Conservation (phyloP, 2,797 vertebrate species). For the Falco cherrug region DNA sequence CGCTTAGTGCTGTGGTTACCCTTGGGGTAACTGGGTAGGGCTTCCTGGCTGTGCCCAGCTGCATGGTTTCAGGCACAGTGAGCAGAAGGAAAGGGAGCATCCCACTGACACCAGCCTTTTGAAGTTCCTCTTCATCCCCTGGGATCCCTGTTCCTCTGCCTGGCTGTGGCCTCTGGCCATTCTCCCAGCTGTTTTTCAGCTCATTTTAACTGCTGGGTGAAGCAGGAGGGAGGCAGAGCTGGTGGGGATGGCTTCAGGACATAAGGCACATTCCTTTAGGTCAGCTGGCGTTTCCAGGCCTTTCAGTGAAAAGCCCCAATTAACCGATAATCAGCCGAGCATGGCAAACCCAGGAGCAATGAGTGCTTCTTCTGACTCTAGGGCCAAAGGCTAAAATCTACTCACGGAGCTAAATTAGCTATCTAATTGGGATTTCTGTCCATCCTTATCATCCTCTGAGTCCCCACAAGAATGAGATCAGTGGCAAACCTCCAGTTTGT, state of each 20-base stretch:
- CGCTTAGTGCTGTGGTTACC: neutral
- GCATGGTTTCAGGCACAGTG: neutral
- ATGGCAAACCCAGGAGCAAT: slow-evolving; percentile 65
- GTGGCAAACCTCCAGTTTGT: neutral
- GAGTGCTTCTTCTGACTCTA: slow-evolving; percentile 63
- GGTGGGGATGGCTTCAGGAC: slow-evolving; percentile 25
- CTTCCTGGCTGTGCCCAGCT: neutral
- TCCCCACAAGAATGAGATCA: neutral
- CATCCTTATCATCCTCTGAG: neutral
- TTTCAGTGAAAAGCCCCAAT: slow-evolving; percentile 77
- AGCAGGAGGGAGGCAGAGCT: slow-evolving; percentile 11
- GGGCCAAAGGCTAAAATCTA: slow-evolving; percentile 75
- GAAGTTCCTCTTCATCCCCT: slow-evolving; percentile 43
- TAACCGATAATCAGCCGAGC: slow-evolving; percentile 75
- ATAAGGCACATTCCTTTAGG: slow-evolving; percentile 60
- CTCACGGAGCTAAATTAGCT: slow-evolving; percentile 73
- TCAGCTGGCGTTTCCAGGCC: slow-evolving; percentile 72
- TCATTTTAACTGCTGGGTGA: slow-evolving; percentile 22
- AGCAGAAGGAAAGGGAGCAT: neutral
- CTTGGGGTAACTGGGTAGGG: neutral
- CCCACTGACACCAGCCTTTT: slow-evolving; percentile 47
- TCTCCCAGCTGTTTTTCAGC: neutral
- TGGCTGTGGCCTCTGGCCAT: slow-evolving; percentile 2
- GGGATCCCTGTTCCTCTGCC: neutral
- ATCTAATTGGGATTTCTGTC: slow-evolving; percentile 75